Base-by-base conservation (phyloP, 1,140 invertebrate species). In the Yoshiicerus persimilis region DNA sequence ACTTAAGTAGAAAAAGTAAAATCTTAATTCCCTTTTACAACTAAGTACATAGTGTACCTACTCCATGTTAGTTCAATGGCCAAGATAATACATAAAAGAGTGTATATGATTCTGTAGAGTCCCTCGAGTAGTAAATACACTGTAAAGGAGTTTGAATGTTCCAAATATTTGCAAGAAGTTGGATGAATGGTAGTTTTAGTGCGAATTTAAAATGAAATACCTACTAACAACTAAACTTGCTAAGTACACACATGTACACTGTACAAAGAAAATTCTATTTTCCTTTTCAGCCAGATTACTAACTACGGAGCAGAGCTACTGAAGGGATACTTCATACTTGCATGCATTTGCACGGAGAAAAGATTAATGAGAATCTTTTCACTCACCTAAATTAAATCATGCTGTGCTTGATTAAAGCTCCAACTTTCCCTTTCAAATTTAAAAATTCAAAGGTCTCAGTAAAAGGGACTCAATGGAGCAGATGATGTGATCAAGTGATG, bases 331-430 rank as follows among this genome's bases (percentile, higher is more conserved):
- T 66, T 27, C n/a, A 64, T 25, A 23, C 11, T 64, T 16, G 8
- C 62, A 66, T n/a, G n/a, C n/a, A n/a, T n/a, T n/a, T n/a, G n/a
- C 20, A 56, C 20, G 20, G 47, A 56, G 66, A 16, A 80, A 80
- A 36, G 75, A 80, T 80, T 80, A 80, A 80, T 80, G 75, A 80
- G 75, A 80, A 80, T 80, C 75, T 80, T 80, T 80, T 80, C 75
- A 80, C 23, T 80, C 75, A 20, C 75, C 32, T 80, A 80, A 80
- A 80, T 80, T 80, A 80, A 80, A 80, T 80, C 75, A 80, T 80
- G 34, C 32, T 80, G 75, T 36, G 75, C 75, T 80, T 80, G 75
- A 80, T 80, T 80, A 80, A 80, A 80, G 32, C 34, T 23, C 75
- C 30, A 80, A 34, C 34, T 80, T 80, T 38, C 75, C 75, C 34